Percentiles rank a stretch among this genome's conserved stretches.
phyloP scores from a whole-genome alignment of 1,140 invertebrate genomes.

The Halesus radiatus region DNA sequence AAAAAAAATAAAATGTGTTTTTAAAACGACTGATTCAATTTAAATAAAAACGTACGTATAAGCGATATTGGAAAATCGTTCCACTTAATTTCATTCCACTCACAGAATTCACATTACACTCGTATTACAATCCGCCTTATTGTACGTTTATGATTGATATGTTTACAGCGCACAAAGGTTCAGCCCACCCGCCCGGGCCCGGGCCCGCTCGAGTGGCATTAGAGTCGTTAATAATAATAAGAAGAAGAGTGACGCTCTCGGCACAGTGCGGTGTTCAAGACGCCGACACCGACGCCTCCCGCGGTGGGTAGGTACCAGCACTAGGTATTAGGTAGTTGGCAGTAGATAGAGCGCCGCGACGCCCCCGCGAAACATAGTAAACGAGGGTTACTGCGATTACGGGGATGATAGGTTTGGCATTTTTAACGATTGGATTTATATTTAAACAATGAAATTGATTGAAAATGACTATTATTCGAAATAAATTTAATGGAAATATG shows the following conservation, averaged over 20 bases:
- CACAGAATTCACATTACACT: too few species aligned
- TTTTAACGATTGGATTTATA: not conserved
- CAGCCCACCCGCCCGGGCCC: slow-evolving; percentile 1
- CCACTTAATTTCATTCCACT: too few species aligned
- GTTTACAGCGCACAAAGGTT: slow-evolving; percentile 8
- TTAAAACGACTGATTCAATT: too few species aligned
- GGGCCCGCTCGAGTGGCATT: slow-evolving; percentile 22
- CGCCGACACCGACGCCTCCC: not conserved
- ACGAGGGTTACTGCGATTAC: not conserved
- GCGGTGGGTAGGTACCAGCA: not conserved
- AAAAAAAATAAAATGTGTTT: too few species aligned
- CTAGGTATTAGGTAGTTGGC: not conserved
- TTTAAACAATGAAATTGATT: too few species aligned
- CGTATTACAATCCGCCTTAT: slow-evolving; percentile 5
- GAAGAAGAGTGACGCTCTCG: slow-evolving; percentile 19
- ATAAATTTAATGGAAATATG: too few species aligned
- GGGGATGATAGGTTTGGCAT: not conserved
- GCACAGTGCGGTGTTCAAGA: slow-evolving; percentile 29
- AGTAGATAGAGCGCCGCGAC: not conserved
- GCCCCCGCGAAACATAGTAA: not conserved
- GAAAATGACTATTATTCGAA: too few species aligned
- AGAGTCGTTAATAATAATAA: slow-evolving; percentile 39
- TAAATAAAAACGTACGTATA: too few species aligned
- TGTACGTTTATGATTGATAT: slow-evolving; percentile 31
- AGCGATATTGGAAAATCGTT: too few species aligned